Percentiles rank a stretch among this genome's conserved stretches.
phyloP scores from a whole-genome alignment of 2,888 invertebrate genomes.

The Epinotia demarniana region DNA sequence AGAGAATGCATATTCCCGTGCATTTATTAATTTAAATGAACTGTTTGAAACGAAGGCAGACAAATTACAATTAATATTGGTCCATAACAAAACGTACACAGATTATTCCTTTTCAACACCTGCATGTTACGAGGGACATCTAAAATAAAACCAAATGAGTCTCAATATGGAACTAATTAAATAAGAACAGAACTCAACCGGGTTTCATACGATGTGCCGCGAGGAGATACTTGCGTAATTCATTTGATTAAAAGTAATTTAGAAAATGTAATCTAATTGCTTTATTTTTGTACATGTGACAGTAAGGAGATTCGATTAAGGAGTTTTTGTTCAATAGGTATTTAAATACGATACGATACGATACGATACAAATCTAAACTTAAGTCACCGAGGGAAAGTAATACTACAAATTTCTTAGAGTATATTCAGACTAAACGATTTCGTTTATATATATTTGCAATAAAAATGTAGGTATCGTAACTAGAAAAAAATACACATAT shows the following conservation, averaged over 20 bases:
- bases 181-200: slow-evolving; percentile 14
- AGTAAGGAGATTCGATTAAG: background rate
- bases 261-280: slow-evolving; percentile 7
- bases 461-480: no score
- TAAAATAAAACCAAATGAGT: slow-evolving; percentile 14
- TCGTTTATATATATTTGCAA: no score
- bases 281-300: background rate
- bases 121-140: background rate
- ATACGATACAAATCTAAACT: no score
- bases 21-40: background rate
- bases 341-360: no score
- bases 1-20: no score
- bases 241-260: slow-evolving; percentile 17
- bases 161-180: slow-evolving; percentile 13
- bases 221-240: slow-evolving; percentile 15
- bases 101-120: background rate
- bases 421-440: no score
- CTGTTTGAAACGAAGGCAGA: background rate
- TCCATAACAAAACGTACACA: background rate
- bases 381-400: no score
- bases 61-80: background rate
- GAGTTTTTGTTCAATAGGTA: no score
- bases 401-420: no score
- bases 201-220: slow-evolving; percentile 6
- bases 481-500: no score